A percentile compares a stretch with the other conserved stretches of the same genome.
These are phyloP conservation scores for Pimephales promelas DNA, from an alignment of 2,113 vertebrate genomes.

Conservation along the genomic window DNA sequence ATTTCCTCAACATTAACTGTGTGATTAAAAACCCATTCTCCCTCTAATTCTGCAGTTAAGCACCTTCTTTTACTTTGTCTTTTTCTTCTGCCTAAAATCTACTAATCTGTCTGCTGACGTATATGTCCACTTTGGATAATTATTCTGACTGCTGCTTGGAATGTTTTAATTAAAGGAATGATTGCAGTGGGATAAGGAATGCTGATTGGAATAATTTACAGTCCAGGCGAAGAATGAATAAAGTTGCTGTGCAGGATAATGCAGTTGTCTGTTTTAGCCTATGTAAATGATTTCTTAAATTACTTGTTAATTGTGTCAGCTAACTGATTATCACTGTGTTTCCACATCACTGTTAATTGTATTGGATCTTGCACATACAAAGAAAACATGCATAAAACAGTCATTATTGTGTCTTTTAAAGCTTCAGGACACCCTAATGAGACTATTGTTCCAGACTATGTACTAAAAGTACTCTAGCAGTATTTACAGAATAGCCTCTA, in stretches of 20 bases:
- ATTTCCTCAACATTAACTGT: constrained; percentile 76
- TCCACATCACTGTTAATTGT: constrained; percentile 7
- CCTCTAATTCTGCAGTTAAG: constrained; percentile 75
- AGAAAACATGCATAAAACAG: not conserved
- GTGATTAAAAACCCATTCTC: constrained; percentile 76
- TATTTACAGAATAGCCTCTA: not conserved
- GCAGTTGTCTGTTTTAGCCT: constrained; percentile 1
- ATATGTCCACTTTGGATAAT: constrained; percentile 61
- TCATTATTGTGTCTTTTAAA: not conserved
- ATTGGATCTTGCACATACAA: not conserved
- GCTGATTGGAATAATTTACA: constrained; percentile 52
- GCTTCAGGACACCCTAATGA: not conserved
- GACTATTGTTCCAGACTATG: not conserved
- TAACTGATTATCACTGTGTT: not conserved
- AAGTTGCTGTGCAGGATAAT: not conserved
- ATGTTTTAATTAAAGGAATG: constrained; percentile 71
- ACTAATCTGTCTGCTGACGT: constrained; percentile 69
- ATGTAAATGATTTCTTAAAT: constrained; percentile 3
- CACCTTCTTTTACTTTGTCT: constrained; percentile 66
- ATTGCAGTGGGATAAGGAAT: constrained; percentile 55
- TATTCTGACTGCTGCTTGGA: constrained; percentile 56
- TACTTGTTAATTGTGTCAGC: constrained; percentile 6
- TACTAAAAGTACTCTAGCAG: not conserved
- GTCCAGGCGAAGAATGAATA: constrained; percentile 4
- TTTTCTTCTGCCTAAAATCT: constrained; percentile 61